Evolutionary conservation across 2,888 invertebrate genomes (phyloP), one percentile per base, ranked within the genome.

Genomic region (Ypsolopha scabrella): DNA sequence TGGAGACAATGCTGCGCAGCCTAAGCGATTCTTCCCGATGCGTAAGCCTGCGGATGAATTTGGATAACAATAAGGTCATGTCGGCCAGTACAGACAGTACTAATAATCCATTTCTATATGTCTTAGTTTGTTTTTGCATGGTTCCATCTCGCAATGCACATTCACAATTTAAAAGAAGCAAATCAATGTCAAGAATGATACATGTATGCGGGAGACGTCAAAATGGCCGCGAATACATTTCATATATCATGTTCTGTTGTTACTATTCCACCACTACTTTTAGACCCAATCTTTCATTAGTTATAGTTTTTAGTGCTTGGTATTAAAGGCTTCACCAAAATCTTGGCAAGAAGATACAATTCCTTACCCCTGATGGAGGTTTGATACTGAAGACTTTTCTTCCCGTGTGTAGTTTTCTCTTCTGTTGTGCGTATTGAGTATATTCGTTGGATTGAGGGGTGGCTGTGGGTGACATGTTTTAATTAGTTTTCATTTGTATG

Each of bases 141-240:
- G 55, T 46, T 37, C 48, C 24, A 34, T 47, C 48, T 11, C 7
- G 49, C 44, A 55, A 54, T 53, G 6, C 3, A 47, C 46, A 36
- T 56, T 38, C 53, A 55, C 58, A 57, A 57, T 59, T 58, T 59
- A 63, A 59, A 60, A 59, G 57, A 57, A 57, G 61, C 62, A 62
- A 65, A 64, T 65, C 64, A 64, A 64, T 64, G 63, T 65, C 62
- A 63, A 53, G 56, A 56, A 60, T 60, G 61, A 63, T 58, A 57
- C 57, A 60, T 57, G 59, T 57, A 50, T 52, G 52, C 47, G 52
- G 51, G 47, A 53, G 56, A 60, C 53, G 56, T 57, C 57, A 57
- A 48, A 54, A 52, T 48, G 51, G 43, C 54, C 46, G 55, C 54
- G 56, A 53, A 55, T 57, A 60, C 55, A 56, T 58, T 57, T 59